Evolutionary conservation across 2,797 vertebrate species (phyloP).

Genomic region (Sebastes iracundus): DNA sequence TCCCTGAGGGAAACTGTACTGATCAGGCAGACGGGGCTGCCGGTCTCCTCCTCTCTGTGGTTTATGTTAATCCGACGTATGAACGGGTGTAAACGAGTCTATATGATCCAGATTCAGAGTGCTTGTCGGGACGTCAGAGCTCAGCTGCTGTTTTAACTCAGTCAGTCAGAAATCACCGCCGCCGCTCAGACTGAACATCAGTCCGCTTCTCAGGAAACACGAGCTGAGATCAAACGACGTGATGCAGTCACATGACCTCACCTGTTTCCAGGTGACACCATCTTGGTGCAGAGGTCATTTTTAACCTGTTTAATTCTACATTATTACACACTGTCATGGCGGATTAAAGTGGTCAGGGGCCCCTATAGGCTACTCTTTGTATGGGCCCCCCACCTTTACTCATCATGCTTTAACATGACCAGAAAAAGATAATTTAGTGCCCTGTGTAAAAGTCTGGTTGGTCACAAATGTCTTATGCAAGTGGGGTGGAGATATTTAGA

Average conservation of each 20-base stretch:
- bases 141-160: constrained; percentile 21
- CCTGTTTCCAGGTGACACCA: neutral
- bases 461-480: neutral
- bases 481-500: neutral
- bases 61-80: neutral
- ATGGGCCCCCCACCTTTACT: no score
- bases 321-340: neutral
- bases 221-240: neutral
- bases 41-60: neutral
- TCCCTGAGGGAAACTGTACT: neutral
- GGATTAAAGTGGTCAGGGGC: no score
- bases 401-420: no score
- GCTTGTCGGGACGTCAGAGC: neutral
- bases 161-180: neutral
- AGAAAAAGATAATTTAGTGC: no score
- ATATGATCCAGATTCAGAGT: neutral
- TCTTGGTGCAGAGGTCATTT: neutral
- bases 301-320: neutral
- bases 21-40: neutral
- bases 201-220: neutral
- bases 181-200: neutral
- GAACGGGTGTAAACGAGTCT: neutral
- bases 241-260: constrained; percentile 1
- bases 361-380: no score
- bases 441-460: no score